A percentile compares a stretch with the other conserved stretches of the same genome.
These are phyloP conservation scores for Podarcis muralis DNA, from an alignment of 2,113 vertebrate genomes.

Conservation along the genomic window DNA sequence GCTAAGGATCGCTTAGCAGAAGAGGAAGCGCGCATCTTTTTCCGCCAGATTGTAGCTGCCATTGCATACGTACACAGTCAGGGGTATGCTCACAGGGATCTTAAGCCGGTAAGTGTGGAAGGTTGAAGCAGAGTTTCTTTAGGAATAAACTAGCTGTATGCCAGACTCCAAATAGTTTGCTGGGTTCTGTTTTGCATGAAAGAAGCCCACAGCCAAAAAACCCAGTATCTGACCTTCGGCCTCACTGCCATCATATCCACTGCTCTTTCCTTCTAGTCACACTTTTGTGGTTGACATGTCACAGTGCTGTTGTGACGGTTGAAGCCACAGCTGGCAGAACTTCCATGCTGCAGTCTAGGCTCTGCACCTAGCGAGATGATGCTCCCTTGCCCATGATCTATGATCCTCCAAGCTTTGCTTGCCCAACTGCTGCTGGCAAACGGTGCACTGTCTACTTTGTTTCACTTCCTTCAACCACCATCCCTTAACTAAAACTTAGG, in stretches of 20 bases:
- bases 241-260: not conserved
- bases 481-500: not conserved
- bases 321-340: not conserved
- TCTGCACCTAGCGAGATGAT: no score
- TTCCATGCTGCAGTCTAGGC: no score
- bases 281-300: no score
- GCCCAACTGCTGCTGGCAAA: not conserved
- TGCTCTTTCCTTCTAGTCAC: not conserved
- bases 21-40: constrained; percentile 90
- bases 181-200: not conserved
- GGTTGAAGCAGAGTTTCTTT: not conserved
- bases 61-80: constrained; percentile 92
- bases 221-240: not conserved
- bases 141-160: not conserved
- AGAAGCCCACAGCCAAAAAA: not conserved
- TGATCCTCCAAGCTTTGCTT: not conserved
- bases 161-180: not conserved
- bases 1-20: constrained; percentile 91
- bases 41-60: constrained; percentile 93
- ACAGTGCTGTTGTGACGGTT: not conserved
- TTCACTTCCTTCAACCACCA: not conserved
- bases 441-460: not conserved
- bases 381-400: not conserved
- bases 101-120: constrained; percentile 86
- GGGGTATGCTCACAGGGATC: constrained; percentile 94